Evolutionary conservation across 2,113 vertebrate species (phyloP).

Genomic region (Eptesicus fuscus): DNA sequence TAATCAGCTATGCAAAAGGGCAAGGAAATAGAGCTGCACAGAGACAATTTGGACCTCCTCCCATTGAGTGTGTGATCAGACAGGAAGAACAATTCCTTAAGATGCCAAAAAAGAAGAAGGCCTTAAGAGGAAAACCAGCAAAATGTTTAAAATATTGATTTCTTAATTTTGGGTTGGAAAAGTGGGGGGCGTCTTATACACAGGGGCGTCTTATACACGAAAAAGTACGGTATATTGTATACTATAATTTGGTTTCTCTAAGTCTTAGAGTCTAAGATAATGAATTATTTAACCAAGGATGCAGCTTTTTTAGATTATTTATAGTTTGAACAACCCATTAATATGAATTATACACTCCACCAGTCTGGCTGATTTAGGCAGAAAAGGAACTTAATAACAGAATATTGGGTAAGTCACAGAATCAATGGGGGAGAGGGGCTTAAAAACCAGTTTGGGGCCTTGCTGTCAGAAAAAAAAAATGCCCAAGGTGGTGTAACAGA

Average conservation of each 20-base stretch:
- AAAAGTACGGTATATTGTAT: neutral
- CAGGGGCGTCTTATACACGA: no score
- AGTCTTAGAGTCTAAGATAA: neutral
- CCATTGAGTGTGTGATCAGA: no score
- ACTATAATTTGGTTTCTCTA: neutral
- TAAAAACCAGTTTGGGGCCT: neutral
- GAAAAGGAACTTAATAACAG: conserved; percentile 17
- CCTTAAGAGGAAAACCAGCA: no score
- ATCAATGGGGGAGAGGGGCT: neutral
- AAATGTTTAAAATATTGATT: no score
- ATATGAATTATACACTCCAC: neutral
- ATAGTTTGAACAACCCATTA: neutral
- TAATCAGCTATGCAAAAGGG: no score
- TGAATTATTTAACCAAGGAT: neutral
- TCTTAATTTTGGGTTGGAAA: no score
- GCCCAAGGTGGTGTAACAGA: neutral
- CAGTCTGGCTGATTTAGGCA: neutral
- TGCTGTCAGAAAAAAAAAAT: neutral
- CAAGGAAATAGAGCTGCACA: no score
- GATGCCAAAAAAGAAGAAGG: no score
- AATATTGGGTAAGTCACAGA: neutral
- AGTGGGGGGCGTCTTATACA: no score
- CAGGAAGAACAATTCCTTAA: no score
- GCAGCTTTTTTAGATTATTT: neutral
- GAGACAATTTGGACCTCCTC: no score